phyloP scores from a whole-genome alignment of 2,888 invertebrate genomes.

The Noctua comes region DNA sequence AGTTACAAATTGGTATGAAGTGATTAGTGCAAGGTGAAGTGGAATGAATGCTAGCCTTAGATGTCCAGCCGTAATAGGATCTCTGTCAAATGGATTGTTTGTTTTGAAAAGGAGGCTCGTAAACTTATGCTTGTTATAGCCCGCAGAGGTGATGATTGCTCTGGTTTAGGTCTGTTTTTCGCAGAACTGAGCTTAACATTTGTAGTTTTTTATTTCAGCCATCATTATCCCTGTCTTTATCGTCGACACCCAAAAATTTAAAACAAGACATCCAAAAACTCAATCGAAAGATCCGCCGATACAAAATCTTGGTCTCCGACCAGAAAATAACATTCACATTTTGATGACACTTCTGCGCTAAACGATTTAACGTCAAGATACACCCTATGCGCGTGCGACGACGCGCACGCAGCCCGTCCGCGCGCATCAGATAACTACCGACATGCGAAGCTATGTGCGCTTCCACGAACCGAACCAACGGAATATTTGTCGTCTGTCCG shows the following conservation, averaged over 20 bases:
- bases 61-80: constrained; percentile 35
- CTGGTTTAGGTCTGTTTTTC: constrained; percentile 20
- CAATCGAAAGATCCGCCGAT: constrained; percentile 41
- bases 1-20: constrained; percentile 65
- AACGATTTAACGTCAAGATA: constrained; percentile 72
- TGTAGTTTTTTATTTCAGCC: not conserved
- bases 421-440: constrained; percentile 79
- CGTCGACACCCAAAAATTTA: constrained; percentile 8
- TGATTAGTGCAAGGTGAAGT: constrained; percentile 51
- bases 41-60: constrained; percentile 35
- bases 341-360: constrained; percentile 61
- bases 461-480: constrained; percentile 71
- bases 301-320: constrained; percentile 47
- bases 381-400: constrained; percentile 70
- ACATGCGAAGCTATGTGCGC: constrained; percentile 68
- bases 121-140: constrained; percentile 27
- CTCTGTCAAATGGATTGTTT: constrained; percentile 1
- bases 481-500: constrained; percentile 71
- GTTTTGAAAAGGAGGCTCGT: constrained; percentile 5
- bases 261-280: constrained; percentile 15
- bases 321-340: constrained; percentile 54
- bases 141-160: not conserved
- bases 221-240: not conserved
- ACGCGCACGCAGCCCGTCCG: constrained; percentile 77
- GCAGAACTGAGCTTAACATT: constrained; percentile 7